Evolutionary conservation across 2,113 vertebrate species (phyloP).

Genomic region (Podiceps cristatus): DNA sequence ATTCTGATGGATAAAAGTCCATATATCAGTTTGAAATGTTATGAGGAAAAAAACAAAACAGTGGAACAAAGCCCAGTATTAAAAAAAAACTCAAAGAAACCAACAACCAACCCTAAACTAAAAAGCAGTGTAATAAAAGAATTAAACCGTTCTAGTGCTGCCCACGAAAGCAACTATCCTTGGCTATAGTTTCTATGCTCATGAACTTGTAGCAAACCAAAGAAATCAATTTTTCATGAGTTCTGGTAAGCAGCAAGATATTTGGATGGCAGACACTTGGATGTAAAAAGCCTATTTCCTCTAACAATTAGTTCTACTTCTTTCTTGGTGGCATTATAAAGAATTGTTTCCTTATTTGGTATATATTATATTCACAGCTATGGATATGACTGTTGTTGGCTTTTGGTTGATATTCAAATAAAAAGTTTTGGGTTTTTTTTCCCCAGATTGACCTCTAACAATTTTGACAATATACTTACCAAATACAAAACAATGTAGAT

Average conservation of each 20-base stretch:
- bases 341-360: neutral
- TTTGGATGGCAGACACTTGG: neutral
- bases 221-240: neutral
- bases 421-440: neutral
- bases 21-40: neutral
- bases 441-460: neutral
- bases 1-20: neutral
- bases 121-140: neutral
- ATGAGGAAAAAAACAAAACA: neutral
- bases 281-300: neutral
- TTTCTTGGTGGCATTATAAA: neutral
- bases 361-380: neutral
- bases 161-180: neutral
- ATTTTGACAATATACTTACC: neutral
- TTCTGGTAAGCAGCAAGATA: neutral
- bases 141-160: neutral
- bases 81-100: neutral
- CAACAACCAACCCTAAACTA: neutral
- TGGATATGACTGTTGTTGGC: fast-evolving
- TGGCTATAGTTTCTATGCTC: neutral
- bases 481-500: neutral
- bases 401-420: neutral
- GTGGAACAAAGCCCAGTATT: neutral
- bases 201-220: neutral
- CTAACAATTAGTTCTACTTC: neutral